Base-by-base conservation (phyloP, 2,113 vertebrate genomes). In the Seriola dumerili region DNA sequence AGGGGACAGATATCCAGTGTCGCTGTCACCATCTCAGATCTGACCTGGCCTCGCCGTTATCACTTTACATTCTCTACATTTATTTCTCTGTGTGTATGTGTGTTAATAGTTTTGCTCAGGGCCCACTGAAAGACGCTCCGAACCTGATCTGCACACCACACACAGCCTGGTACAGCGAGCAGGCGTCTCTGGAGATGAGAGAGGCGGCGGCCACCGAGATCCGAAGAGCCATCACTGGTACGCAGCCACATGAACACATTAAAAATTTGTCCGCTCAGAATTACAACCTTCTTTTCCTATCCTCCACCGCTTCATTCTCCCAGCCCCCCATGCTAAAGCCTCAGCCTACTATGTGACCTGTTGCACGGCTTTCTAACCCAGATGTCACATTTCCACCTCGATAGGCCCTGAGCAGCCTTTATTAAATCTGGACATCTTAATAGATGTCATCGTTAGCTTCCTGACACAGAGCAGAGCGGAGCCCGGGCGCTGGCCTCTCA, bases 121-220 rank as follows among this genome's bases (percentile, higher is more conserved):
- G 98, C 61, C 96, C 98, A 0, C 80, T 99, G 92, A 99, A 99
- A 93, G 98, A 99, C 1, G 97, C 97, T 0, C 98, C 98, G 0
- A 99, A 99, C 85, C 95, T 99, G 92, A 99, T 99, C 93, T 99
- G 98, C 80, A 99, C 98, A 0, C 98, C 98, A 0, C 98, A 99
- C 96, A 99, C 98, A 0, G 97, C 98, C 82, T 99, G 98, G 98
- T 99, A 99, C 87, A 99, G 98, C 3, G 98, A 99, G 91, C 98
- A 99, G 90, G 97, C 98, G 0, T 99, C 98, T 0, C 96, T 99
- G 19, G 98, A 99, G 94, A 99, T 99, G 98, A 96, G 98, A 88
- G 98, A 99, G 94, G 97, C 98, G 0, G 98, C 98, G 0, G 98
- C 98, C 80, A 99, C 97, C 0, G 98, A 99, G 93, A 99, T 99